phyloP scores from a whole-genome alignment of 2,888 invertebrate species.

The Tetragonisca angustula region DNA sequence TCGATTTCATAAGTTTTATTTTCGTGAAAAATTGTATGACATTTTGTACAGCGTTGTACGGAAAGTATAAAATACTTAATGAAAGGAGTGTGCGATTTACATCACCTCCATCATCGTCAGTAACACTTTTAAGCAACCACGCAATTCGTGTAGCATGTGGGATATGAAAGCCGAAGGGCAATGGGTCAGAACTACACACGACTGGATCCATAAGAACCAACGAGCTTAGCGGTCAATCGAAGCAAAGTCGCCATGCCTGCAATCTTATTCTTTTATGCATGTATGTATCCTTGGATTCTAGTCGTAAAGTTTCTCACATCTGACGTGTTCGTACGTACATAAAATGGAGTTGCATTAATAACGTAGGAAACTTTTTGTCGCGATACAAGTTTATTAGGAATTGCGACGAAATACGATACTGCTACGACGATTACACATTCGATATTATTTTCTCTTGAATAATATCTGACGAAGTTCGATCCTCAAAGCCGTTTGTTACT shows the following conservation, averaged over 20 bases:
- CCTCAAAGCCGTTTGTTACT: not conserved
- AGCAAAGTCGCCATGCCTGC: constrained; percentile 42
- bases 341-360: constrained; percentile 10
- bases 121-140: not conserved
- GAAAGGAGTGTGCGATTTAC: not conserved
- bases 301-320: constrained; percentile 58
- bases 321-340: constrained; percentile 64
- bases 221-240: constrained; percentile 62
- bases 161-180: constrained; percentile 54
- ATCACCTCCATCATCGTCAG: not conserved
- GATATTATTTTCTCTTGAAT: not conserved
- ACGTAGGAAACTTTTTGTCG: not conserved
- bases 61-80: not conserved
- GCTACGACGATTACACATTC: not conserved
- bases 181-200: constrained; percentile 40
- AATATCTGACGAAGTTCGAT: not conserved
- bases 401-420: not conserved
- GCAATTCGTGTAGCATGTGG: not conserved
- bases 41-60: not conserved
- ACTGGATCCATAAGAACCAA: constrained; percentile 34
- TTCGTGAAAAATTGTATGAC: not conserved
- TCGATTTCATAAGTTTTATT: not conserved
- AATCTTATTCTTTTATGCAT: constrained; percentile 55
- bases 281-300: constrained; percentile 69
- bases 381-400: not conserved